A percentile compares a stretch with the other conserved stretches of the same genome.
These are phyloP conservation scores for Poecilobothrus nobilitatus DNA, from an alignment of 2,888 invertebrate species.

Conservation along the genomic window DNA sequence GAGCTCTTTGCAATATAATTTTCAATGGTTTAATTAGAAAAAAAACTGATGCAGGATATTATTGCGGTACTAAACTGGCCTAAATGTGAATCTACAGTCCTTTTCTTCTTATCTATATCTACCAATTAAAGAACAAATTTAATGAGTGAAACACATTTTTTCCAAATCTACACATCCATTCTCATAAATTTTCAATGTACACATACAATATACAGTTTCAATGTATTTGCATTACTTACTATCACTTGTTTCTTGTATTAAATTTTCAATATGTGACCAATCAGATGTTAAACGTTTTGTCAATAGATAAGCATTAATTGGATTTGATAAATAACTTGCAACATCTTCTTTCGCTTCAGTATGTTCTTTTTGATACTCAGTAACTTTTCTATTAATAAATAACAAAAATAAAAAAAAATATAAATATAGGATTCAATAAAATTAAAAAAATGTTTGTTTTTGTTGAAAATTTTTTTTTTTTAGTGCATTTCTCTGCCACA, in stretches of 20 bases:
- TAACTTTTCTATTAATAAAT: conserved; percentile 42
- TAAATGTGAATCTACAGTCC: no score
- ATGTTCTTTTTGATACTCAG: conserved; percentile 67
- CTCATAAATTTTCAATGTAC: not conserved
- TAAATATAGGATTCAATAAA: not conserved
- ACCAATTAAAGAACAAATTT: no score
- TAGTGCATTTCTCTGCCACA: not conserved
- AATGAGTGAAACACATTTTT: no score
- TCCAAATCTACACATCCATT: no score
- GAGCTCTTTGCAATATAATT: no score
- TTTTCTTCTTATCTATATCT: no score
- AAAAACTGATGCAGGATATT: no score
- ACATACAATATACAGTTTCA: no score
- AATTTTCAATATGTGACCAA: conserved; percentile 73
- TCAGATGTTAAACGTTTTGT: conserved; percentile 90
- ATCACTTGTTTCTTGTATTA: conserved; percentile 50
- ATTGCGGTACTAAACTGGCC: no score
- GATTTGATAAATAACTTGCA: conserved; percentile 77
- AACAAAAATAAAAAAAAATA: conserved; percentile 10
- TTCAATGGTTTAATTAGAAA: no score
- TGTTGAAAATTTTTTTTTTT: no score
- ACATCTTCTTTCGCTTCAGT: conserved; percentile 69
- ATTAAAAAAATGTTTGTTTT: not conserved
- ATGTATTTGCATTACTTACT: no score
- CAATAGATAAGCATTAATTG: conserved; percentile 88